Evolutionary conservation across 2,888 invertebrate species (phyloP), one percentile per base, ranked within the genome.

Genomic region (Cephus pulcher): DNA sequence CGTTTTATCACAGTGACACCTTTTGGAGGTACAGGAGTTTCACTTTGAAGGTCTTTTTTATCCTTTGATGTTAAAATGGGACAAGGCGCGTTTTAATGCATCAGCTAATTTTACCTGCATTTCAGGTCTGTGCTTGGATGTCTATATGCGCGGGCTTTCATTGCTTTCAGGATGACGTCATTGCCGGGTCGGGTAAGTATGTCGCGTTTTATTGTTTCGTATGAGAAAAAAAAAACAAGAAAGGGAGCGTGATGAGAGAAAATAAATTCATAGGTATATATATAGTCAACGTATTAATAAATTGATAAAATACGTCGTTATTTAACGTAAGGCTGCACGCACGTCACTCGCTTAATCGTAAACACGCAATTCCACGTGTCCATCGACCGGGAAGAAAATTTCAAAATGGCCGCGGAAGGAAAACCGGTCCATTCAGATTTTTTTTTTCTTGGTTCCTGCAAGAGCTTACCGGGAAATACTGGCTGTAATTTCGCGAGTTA

Each of bases 391-490:
- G 56, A 56, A 15, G 56, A 56, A 56, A 23, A 23, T 23, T 56
- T 15, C 23, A 56, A 56, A 56, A 56, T 56, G 56, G 56, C 56
- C 56, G 56, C 56, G 56, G 2, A 56, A 9, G 56, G 56, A 56
- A 23, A 35, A 79, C 75, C 75, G 77, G 78, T 81, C 79, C 80
- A 80, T 84, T 81, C 80, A 56, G 9, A 80, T 76, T 76, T 3
- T 0, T 81, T 84, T 81, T 82, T 79, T 79, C 71, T 30, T 35
- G 33, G 33, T 69, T 71, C 73, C 12, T 34, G 68, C n/a, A 79
- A 71, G 74, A 75, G 34, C 73, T 74, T 71, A 40, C 73, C n/a
- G 69, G 75, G 35, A 81, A 81, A 79, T 80, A 76, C 76, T 70
- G 33, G 70, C 77, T 76, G 77, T 76, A 79, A 79, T 79, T 79